Base-by-base conservation (phyloP, 2,113 vertebrate genomes). In the Petromus typicus region DNA sequence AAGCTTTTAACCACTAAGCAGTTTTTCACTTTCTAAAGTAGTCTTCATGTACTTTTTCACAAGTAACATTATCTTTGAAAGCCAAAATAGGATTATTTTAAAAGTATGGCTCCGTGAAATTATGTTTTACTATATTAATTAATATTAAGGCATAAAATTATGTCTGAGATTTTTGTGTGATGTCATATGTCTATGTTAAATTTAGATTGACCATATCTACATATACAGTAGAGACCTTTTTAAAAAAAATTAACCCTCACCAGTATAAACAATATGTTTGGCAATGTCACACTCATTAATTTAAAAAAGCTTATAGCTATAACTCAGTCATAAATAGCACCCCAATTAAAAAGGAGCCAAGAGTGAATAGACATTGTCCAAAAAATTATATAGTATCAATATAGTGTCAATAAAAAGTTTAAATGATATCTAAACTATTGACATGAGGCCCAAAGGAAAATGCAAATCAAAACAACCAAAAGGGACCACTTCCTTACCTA, bases 1-100 rank as follows among this genome's bases (percentile, higher is more conserved):
- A 34, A 57, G 95, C 66, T 80, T 27, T 27, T 86, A 89, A 61
- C 75, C 79, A 73, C 57, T 82, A 83, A 97, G 86, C 57, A 89
- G 91, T 18, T 86, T 61, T 76, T 81, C 82, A 5, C 34, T 80
- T 48, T 83, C 66, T 94, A 79, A 95, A 96, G 95, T 86, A 79
- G 56, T 86, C 59, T 91, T 23, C 51, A 40, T 75, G 2, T 66
- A 37, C 56, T 93, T 93, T 34, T 93, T 61, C 76, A 54, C 17
- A 83, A 73, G 87, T 67, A 93, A 86, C 4, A 3, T 59, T 93
- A 89, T 86, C 80, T 22, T 1, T 83, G 43, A 94, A 89, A 83
- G 69, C 97, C 48, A 93, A 85, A 13, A n/a, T 43, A n/a, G 30
- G 18, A 61, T 79, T 37, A 85, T 84, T 81, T 94, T 86, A 16